Evolutionary conservation across 2,113 vertebrate genomes (phyloP).

Genomic region (Guaruba guarouba): DNA sequence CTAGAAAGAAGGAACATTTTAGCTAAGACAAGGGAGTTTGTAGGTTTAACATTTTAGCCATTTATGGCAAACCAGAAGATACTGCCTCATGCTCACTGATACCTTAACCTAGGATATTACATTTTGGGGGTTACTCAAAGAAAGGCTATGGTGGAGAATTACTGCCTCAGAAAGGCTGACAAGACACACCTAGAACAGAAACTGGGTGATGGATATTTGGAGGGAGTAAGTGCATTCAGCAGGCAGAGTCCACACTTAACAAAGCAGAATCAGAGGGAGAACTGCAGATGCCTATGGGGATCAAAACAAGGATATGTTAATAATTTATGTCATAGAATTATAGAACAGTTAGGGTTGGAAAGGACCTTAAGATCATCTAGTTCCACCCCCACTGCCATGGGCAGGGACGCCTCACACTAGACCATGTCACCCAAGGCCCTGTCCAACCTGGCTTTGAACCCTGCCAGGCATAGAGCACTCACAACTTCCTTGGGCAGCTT

Average conservation of each 20-base stretch:
- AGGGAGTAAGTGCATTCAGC: background rate
- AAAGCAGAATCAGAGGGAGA: background rate
- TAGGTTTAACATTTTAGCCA: background rate
- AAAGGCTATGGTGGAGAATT: background rate
- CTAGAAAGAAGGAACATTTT: background rate
- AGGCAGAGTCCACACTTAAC: background rate
- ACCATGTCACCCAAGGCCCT: background rate
- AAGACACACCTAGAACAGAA: background rate
- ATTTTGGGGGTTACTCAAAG: background rate
- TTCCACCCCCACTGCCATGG: background rate
- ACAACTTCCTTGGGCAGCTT: background rate
- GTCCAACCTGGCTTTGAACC: background rate
- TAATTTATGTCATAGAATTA: background rate
- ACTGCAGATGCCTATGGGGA: background rate
- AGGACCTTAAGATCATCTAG: background rate
- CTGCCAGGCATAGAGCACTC: background rate
- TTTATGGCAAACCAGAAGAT: background rate
- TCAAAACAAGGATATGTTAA: background rate
- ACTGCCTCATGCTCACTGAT: background rate
- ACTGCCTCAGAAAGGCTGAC: background rate
- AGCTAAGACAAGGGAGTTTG: background rate
- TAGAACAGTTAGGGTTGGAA: background rate
- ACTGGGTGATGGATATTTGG: background rate
- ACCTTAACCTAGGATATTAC: background rate
- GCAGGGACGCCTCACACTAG: background rate